Evolutionary conservation across 1,140 invertebrate species (phyloP), one percentile per base, ranked within the genome.

Genomic region (Archegozetes longisetosus): DNA sequence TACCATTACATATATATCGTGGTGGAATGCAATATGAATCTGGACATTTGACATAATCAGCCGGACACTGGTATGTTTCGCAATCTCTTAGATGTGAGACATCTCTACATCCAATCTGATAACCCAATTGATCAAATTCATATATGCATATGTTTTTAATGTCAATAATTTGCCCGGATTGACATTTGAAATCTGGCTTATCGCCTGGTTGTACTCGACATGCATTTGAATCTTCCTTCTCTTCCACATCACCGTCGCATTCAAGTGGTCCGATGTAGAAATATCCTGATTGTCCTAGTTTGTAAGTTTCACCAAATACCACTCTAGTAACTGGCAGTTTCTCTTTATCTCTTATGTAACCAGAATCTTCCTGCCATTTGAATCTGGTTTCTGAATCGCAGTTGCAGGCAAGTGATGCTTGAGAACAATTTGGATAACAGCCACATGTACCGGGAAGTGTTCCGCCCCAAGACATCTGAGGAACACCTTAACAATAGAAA

Each of bases 11-110:
- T 9, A 65, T 61, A 29, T 68, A 69, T 2, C 60, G 49, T 2
- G 60, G 58, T 25, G 69, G 68, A n/a, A 74, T 70, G 53, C 73
- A 74, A 61, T 72, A 73, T 14, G 68, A 69, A 27, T 68, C 64
- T 3, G 68, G 65, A 63, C 73, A 74, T 62, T 74, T 74, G 40
- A 71, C 68, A 49, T 72, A 67, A 53, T 67, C 62, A 24, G 20
- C 26, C 6, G 62, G 58, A 62, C 72, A 74, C n/a, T 60, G 27
- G 48, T 66, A 68, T 12, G 66, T 32, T 32, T 63, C 61, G 62
- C 72, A 74, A 51, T 70, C 55, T 27, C 69, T 60, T 0, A 74
- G 61, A 64, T 74, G 71, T 0, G 71, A 71, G 0, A 67, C 65
- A 62, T 74, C 73, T 17, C 66, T 46, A 61, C 73, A 74, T 3